Evolutionary conservation across 30 jellyfish, hydroid and myxozoan genomes (phyloP).

Genomic region (Aurelia aurita): DNA sequence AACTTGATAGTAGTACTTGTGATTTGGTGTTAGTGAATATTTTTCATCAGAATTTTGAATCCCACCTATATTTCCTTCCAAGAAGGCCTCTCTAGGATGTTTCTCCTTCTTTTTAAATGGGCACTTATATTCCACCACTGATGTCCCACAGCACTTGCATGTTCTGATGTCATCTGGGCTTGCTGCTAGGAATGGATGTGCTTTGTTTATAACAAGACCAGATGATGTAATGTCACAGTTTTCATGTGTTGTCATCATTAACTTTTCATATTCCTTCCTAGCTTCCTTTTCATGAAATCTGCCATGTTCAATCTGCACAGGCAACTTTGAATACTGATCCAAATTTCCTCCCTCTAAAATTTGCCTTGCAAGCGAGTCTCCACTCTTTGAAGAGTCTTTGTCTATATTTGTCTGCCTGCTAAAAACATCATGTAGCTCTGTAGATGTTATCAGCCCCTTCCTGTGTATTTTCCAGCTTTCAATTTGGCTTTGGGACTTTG

Average conservation of each 20-base stretch:
- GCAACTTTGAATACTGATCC: conserved; percentile 6
- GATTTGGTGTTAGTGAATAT: conserved; percentile 10
- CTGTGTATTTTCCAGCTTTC: conserved; percentile 39
- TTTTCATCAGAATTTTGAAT: conserved; percentile 15
- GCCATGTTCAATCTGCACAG: conserved; percentile 38
- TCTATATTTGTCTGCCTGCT: conserved; percentile 20
- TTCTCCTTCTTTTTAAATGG: conserved; percentile 9
- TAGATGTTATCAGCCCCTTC: conserved; percentile 47
- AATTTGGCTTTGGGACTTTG: conserved; percentile 31
- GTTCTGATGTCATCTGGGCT: conserved; percentile 36
- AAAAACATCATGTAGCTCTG: conserved; percentile 17
- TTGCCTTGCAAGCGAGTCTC: conserved; percentile 32
- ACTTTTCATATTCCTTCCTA: conserved; percentile 10
- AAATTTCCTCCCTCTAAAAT: conserved; percentile 9
- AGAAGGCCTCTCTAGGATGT: conserved; percentile 16
- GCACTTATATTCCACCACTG: conserved; percentile 28
- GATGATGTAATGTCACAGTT: conserved; percentile 2
- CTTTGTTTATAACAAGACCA: conserved; percentile 25
- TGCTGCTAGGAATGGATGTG: conserved; percentile 29
- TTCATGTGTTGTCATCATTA: conserved; percentile 24
- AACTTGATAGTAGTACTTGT: conserved; percentile 33
- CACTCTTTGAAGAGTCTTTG: background rate
- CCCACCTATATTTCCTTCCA: conserved; percentile 26
- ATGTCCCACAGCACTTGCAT: conserved; percentile 39
- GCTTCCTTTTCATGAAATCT: conserved; percentile 35